Evolutionary conservation across 1,140 invertebrate species (phyloP).

Genomic region (Euwallacea similis): DNA sequence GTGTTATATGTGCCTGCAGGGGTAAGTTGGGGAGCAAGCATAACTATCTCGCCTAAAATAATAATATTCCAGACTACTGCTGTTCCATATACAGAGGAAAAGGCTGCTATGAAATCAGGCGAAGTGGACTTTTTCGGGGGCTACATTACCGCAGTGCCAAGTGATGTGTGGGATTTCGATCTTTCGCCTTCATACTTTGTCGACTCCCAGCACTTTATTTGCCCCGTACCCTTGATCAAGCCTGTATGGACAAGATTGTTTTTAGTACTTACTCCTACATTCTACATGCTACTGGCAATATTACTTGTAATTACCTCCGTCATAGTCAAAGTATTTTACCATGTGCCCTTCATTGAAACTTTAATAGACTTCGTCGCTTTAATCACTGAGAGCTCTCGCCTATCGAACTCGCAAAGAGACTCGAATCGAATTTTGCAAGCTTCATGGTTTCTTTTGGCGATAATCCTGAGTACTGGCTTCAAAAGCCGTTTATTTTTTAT

Average conservation of each 20-base stretch:
- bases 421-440: not conserved
- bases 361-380: not conserved
- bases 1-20: not conserved
- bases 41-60: no score
- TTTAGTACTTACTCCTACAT: not conserved
- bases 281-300: not conserved
- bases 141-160: slow-evolving; percentile 3
- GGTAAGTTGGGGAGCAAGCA: not conserved
- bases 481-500: slow-evolving; percentile 1
- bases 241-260: slow-evolving; percentile 6
- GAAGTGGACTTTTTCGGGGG: slow-evolving; percentile 4
- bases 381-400: not conserved
- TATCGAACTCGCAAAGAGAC: no score
- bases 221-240: not conserved
- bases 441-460: slow-evolving; percentile 6
- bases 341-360: not conserved
- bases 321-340: slow-evolving; percentile 5
- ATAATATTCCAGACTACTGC: not conserved
- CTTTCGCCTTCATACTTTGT: slow-evolving; percentile 9
- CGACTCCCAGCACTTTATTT: slow-evolving; percentile 6
- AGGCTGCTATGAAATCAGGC: not conserved
- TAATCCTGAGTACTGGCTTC: not conserved
- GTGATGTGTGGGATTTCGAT: slow-evolving; percentile 1
- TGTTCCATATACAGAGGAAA: slow-evolving; percentile 1
- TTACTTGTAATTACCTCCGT: not conserved